Evolutionary conservation across 2,888 invertebrate species (phyloP).

Genomic region (Stenichneumon culpator): DNA sequence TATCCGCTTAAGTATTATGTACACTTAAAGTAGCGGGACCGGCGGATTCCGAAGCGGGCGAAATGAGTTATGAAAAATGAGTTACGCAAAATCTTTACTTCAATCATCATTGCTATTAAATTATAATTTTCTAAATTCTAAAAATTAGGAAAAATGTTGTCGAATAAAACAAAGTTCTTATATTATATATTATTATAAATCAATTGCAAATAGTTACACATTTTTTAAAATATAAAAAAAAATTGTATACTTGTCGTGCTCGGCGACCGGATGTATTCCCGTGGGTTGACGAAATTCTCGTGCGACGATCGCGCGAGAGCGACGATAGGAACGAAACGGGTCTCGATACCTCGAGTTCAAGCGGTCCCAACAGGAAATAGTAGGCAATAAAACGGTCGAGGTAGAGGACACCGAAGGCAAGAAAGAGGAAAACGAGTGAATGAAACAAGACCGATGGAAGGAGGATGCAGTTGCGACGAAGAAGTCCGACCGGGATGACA

Average conservation of each 20-base stretch:
- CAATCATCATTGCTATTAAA: background rate
- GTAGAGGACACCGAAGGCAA: slow-evolving; percentile 38
- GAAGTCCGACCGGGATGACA: slow-evolving; percentile 57
- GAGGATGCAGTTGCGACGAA: slow-evolving; percentile 45
- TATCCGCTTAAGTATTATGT: slow-evolving; percentile 17
- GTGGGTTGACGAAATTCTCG: background rate
- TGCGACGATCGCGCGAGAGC: background rate
- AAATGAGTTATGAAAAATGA: too few relatives aligned
- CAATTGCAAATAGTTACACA: background rate
- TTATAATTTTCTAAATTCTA: background rate
- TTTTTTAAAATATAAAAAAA: background rate
- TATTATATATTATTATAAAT: background rate
- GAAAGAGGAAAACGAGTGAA: slow-evolving; percentile 49
- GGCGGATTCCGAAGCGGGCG: background rate
- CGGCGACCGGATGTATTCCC: background rate
- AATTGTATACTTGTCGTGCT: background rate
- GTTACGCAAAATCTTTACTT: too few relatives aligned
- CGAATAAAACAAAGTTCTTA: too few relatives aligned
- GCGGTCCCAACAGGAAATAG: slow-evolving; percentile 58
- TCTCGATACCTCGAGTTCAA: slow-evolving; percentile 37
- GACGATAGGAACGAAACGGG: slow-evolving; percentile 31
- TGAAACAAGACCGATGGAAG: slow-evolving; percentile 22
- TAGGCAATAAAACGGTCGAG: slow-evolving; percentile 58
- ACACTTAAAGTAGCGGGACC: background rate
- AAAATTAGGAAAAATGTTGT: too few relatives aligned